Evolutionary conservation across 2,888 invertebrate genomes (phyloP).

Genomic region (Acleris holmiana): DNA sequence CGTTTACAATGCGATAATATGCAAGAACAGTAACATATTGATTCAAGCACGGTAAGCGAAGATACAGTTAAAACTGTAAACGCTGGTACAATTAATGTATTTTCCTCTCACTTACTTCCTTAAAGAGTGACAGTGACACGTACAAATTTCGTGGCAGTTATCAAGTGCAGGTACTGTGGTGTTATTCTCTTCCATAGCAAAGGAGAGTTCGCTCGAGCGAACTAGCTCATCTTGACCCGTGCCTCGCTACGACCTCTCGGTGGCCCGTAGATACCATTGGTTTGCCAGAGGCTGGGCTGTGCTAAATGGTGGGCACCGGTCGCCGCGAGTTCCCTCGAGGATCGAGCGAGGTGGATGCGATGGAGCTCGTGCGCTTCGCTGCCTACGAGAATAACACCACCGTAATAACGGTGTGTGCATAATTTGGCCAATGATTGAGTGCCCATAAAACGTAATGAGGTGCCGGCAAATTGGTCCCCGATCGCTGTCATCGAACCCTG

Average conservation of each 20-base stretch:
- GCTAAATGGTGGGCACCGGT: no score
- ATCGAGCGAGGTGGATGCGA: no score
- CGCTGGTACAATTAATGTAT: not conserved
- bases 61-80: slow-evolving; percentile 1
- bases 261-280: no score
- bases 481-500: slow-evolving; percentile 44
- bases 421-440: slow-evolving; percentile 49
- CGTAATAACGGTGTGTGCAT: slow-evolving; percentile 37
- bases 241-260: no score
- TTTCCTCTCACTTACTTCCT: slow-evolving; percentile 15
- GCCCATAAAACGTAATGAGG: slow-evolving; percentile 49
- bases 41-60: slow-evolving; percentile 11
- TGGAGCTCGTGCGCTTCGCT: no score
- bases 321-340: no score
- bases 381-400: no score
- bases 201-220: no score
- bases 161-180: slow-evolving; percentile 8
- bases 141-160: slow-evolving; percentile 9
- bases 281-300: no score
- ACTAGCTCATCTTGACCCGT: no score
- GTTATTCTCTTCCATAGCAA: no score
- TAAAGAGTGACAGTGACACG: slow-evolving; percentile 23
- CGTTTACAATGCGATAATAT: slow-evolving; percentile 23
- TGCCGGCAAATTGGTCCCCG: slow-evolving; percentile 45
- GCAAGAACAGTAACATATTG: slow-evolving; percentile 17